Conservation (phyloP, 53 echinoderm and acorn worm genomes). For the Echinarachnius parma region DNA sequence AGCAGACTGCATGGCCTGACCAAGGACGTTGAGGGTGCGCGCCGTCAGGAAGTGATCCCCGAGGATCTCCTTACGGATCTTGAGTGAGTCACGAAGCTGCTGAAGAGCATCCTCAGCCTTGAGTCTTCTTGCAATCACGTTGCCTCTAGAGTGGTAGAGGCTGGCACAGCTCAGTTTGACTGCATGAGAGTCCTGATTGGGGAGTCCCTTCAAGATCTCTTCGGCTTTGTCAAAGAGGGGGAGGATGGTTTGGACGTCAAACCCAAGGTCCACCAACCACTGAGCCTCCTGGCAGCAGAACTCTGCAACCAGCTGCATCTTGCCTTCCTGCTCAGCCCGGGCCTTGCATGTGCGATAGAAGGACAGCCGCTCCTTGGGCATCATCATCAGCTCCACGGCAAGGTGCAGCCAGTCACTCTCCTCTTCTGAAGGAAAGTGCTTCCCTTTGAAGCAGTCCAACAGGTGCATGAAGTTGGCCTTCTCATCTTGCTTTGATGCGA, state of each 20-base stretch:
- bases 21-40: conserved; percentile 59
- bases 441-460: conserved; percentile 54
- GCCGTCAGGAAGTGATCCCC: conserved; percentile 75
- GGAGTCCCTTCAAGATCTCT: conserved; percentile 39
- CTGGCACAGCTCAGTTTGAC: conserved; percentile 71
- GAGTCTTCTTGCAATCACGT: conserved; percentile 49
- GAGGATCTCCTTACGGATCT: conserved; percentile 56
- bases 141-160: conserved; percentile 67
- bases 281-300: conserved; percentile 67
- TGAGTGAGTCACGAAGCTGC: conserved; percentile 46
- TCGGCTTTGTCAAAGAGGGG: conserved; percentile 66
- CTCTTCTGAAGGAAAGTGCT: conserved; percentile 45
- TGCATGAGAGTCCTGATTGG: conserved; percentile 17
- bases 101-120: conserved; percentile 54
- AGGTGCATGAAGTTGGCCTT: conserved; percentile 62
- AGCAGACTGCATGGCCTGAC: conserved; percentile 59
- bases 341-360: conserved; percentile 58
- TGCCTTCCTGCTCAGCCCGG: conserved; percentile 61
- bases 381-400: conserved; percentile 72
- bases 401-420: conserved; percentile 59
- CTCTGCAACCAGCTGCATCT: conserved; percentile 69
- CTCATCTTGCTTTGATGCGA: conserved; percentile 56
- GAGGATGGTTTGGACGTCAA: conserved; percentile 56
- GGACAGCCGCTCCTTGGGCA: conserved; percentile 57
- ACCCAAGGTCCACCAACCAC: conserved; percentile 65